These are phyloP conservation scores for Nyctereutes procyonoides DNA, from an alignment of 2,113 vertebrate species.

Conservation along the genomic window DNA sequence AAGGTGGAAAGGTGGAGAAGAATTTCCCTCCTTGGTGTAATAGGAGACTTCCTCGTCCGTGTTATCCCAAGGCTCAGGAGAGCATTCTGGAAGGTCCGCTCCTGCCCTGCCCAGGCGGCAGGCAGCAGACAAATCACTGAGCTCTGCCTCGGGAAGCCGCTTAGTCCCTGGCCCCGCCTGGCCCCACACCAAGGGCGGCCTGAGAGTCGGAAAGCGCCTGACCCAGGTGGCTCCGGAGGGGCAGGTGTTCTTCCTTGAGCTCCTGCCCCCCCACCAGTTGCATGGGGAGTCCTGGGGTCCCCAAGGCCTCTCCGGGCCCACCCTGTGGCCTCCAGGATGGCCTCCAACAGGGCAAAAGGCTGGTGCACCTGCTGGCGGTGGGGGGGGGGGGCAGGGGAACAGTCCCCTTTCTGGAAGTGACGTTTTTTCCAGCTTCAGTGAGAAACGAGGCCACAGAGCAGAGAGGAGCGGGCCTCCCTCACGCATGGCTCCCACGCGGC, in stretches of 20 bases:
- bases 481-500: no score
- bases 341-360: neutral
- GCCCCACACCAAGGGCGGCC: neutral
- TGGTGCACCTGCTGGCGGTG: no score
- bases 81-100: neutral
- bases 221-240: neutral
- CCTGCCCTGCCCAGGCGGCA: neutral
- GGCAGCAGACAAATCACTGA: neutral
- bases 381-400: no score
- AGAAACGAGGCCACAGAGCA: neutral
- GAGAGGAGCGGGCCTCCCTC: neutral
- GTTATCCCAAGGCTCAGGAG: constrained; percentile 6
- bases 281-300: no score
- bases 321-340: neutral
- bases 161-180: neutral
- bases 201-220: neutral
- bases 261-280: neutral
- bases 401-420: neutral
- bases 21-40: constrained; percentile 15
- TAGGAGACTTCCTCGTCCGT: constrained; percentile 39
- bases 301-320: no score
- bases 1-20: neutral
- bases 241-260: neutral
- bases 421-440: neutral
- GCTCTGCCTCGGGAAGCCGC: neutral